Evolutionary conservation across 2,888 invertebrate species (phyloP), one percentile per base, ranked within the genome.

Genomic region (Metellina segmentata): DNA sequence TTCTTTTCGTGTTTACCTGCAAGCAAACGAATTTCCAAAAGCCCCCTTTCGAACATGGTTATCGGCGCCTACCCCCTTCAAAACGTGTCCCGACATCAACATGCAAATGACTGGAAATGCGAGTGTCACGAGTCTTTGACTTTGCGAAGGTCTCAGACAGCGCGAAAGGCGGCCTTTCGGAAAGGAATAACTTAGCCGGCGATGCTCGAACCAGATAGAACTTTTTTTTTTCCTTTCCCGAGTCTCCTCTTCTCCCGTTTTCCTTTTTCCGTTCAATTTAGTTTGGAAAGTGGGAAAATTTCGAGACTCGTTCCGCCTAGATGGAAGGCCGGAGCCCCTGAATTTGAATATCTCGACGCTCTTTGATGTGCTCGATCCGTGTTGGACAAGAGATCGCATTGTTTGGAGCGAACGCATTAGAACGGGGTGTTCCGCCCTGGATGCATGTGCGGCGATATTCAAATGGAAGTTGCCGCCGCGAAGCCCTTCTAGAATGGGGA

Each of bases 71-170:
- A 13, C 9, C 51, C 51, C 16, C 8, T n/a, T 11, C 19, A 1
- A n/a, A 20, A 11, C 20, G 51, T n/a, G 77, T 77, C 51, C 51
- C n/a, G 51, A 51, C 51, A 77, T 77, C 49, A 53, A 34, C 20
- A 61, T 79, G 79, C 79, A 79, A 79, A 79, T 79, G 53, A 53
- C 16, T 51, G 77, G 20, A 9, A 77, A 77, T 77, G 77, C 19
- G n/a, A 77, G 51, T 19, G 51, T 49, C 48, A 77, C 34, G 53
- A 19, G 53, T 51, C n/a, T 79, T 79, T 79, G 53, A 79, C 20
- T 79, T 61, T 51, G 19, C 19, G 19, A 9, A 78, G 51, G 53
- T 19, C 53, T 79, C 53, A 19, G 34, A 77, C 51, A 11, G 51
- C 77, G 7, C 16, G n/a, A n/a, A 75, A 75, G 16, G 7, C 34